phyloP scores from a whole-genome alignment of 2,797 vertebrate genomes.

The Eupleurogrammus muticus region DNA sequence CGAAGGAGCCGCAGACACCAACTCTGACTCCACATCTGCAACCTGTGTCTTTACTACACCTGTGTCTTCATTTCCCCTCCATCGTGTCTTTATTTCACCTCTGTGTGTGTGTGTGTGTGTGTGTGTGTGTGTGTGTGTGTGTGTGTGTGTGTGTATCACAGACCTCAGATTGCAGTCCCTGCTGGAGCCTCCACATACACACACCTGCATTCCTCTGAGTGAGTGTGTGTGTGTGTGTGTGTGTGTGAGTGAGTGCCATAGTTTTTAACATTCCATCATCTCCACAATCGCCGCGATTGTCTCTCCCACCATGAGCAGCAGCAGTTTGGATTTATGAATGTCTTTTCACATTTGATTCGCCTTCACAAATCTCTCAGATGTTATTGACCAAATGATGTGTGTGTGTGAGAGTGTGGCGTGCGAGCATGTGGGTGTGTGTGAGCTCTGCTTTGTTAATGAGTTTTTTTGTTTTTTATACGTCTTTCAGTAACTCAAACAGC shows the following conservation, averaged over 20 bases:
- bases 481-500: constrained; percentile 41
- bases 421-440: constrained; percentile 1
- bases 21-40: constrained; percentile 78
- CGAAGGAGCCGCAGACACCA: constrained; percentile 69
- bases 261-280: constrained; percentile 47
- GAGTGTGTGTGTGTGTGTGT: constrained; percentile 11
- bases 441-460: constrained; percentile 7
- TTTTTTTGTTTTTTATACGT: not conserved
- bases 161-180: constrained; percentile 5
- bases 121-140: no score
- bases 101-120: no score
- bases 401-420: not conserved
- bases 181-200: constrained; percentile 42
- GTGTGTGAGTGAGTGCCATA: constrained; percentile 19
- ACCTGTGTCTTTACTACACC: no score
- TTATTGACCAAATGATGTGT: constrained; percentile 20
- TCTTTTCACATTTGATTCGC: constrained; percentile 46
- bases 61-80: constrained; percentile 29
- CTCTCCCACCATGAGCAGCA: constrained; percentile 39
- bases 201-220: no score
- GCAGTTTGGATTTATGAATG: constrained; percentile 43
- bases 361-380: constrained; percentile 21
- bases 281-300: constrained; percentile 50
- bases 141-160: constrained; percentile 83
- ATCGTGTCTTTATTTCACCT: no score